Evolutionary conservation across 2,113 vertebrate species (phyloP), one percentile per base, ranked within the genome.

Genomic region (Hystrix brachyura): DNA sequence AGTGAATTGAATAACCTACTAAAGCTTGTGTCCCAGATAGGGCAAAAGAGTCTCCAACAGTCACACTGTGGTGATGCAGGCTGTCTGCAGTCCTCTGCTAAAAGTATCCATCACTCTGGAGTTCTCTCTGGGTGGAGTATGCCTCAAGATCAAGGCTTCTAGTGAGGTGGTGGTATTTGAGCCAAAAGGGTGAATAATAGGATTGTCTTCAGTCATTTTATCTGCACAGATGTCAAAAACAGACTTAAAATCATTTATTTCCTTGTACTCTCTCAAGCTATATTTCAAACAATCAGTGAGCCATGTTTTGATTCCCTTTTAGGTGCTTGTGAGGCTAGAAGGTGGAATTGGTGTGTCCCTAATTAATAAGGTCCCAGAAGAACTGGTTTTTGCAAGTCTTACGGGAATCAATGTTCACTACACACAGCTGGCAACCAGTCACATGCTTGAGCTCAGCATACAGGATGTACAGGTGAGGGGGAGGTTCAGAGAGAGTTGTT

Each of bases 321-420:
- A 99, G 99, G 99, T 99, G 46, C 92, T 99, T 93, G 98, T 99
- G 96, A 99, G 98, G 95, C 95, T 99, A 92, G 99, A 99, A 97
- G 99, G 99, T 43, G 99, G 99, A 67, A 97, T 99, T 59, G 99
- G 99, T 0, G 97, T 99, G 82, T 99, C 99, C 86, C 98, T 99
- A 97, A 99, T 99, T 87, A 99, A 99, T 98, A 99, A 99, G 98
- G 97, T 99, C 90, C 99, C 99, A 6, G 99, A 99, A 98, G 99
- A 99, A 98, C 98, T 99, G 0, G 97, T 99, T 53, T 99, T 99
- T 91, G 98, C 98, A 7, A 99, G 99, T 2, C 98, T 99, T 87
- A 99, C 98, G 0, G 99, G 99, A 74, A 99, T 99, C 72, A 98
- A 98, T 7, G 97, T 99, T 71, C 99, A 99, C 97, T 99, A 99